Conservation (phyloP, 2,888 invertebrate genomes). For the Creontiades dilutus region DNA sequence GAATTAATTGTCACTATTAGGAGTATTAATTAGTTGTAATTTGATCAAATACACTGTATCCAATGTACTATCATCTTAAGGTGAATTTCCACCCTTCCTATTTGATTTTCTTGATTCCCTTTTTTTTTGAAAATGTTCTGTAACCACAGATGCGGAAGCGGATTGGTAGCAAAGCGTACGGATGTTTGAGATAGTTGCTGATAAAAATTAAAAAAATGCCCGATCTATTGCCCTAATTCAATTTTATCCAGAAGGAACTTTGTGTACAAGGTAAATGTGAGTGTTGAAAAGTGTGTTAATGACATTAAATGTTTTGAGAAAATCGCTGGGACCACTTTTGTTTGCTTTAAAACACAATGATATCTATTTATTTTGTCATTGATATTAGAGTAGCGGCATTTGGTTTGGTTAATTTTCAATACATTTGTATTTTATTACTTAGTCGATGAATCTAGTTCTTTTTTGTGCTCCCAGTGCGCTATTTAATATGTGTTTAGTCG, state of each 20-base stretch:
- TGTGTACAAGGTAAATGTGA: constrained; percentile 62
- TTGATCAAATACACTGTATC: too few relatives aligned
- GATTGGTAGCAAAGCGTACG: constrained; percentile 74
- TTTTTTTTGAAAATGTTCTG: constrained; percentile 60
- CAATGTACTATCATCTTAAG: too few relatives aligned
- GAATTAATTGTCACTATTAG: too few relatives aligned
- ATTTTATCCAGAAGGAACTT: constrained; percentile 55
- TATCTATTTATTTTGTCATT: not conserved
- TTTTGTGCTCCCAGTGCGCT: constrained; percentile 9
- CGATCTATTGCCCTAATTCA: constrained; percentile 49
- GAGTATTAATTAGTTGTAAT: too few relatives aligned
- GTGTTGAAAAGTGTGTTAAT: constrained; percentile 37
- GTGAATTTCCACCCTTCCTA: too few relatives aligned
- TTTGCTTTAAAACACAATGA: not conserved
- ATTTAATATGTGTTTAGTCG: constrained; percentile 21
- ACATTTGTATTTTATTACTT: too few relatives aligned
- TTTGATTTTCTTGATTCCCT: too few relatives aligned
- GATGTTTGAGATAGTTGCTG: constrained; percentile 72
- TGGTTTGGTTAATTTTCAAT: too few relatives aligned
- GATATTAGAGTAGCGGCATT: constrained; percentile 22
- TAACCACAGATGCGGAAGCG: constrained; percentile 73
- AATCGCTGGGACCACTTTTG: constrained; percentile 23
- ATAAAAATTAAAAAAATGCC: constrained; percentile 42
- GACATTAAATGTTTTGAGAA: not conserved
- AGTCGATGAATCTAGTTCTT: too few relatives aligned